Evolutionary conservation across 2,888 invertebrate genomes (phyloP).

Genomic region (Antheraea yamamai): DNA sequence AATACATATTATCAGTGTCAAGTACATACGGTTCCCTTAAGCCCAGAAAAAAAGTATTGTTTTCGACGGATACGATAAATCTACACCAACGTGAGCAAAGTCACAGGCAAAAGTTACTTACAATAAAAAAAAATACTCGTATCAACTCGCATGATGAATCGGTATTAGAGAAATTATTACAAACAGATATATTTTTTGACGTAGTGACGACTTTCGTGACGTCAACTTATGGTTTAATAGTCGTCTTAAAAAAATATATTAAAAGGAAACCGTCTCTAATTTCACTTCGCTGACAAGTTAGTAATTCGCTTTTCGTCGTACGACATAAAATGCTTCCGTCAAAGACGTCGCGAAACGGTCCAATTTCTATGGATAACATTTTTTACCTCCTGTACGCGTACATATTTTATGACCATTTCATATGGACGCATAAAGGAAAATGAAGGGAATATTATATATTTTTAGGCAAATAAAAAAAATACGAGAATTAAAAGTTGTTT

Average conservation of each 20-base stretch:
- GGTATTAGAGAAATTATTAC: too few species aligned
- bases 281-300: conserved; percentile 13
- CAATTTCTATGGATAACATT: conserved; percentile 16
- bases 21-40: too few species aligned
- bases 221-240: not conserved
- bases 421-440: conserved; percentile 6
- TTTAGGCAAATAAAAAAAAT: not conserved
- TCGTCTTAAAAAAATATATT: conserved; percentile 5
- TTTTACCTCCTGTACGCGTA: conserved; percentile 1
- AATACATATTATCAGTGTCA: too few species aligned
- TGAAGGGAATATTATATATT: conserved; percentile 12
- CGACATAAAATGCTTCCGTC: conserved; percentile 16
- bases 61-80: too few species aligned
- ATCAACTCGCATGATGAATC: too few species aligned
- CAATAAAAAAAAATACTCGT: too few species aligned
- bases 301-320: conserved; percentile 16
- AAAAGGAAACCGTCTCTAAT: conserved; percentile 13
- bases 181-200: too few species aligned
- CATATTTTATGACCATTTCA: conserved; percentile 12
- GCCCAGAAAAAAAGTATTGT: too few species aligned
- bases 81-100: not conserved
- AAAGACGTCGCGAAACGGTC: conserved; percentile 10
- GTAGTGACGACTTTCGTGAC: too few species aligned
- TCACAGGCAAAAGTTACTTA: not conserved
- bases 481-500: not conserved